Percentiles rank a stretch among this genome's conserved stretches.
Conservation (phyloP, 2,888 invertebrate genomes). For the Conomelus anceps region DNA sequence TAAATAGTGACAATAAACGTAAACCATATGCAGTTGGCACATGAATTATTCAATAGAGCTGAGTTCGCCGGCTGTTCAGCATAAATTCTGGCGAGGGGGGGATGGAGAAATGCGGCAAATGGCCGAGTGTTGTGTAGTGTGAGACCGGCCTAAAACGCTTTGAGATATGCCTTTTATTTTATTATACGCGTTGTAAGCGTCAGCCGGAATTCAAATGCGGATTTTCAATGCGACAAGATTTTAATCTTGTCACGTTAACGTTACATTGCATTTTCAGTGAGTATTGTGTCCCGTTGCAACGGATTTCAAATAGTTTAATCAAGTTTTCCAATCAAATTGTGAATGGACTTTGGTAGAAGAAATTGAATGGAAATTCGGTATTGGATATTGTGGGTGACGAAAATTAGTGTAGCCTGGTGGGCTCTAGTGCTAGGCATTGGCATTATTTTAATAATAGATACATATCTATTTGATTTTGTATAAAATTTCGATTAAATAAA, state of each 20-base stretch:
- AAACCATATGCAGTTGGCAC: background rate
- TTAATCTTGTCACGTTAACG: background rate
- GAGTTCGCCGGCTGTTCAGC: background rate
- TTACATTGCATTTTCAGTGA: background rate
- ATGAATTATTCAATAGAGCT: background rate
- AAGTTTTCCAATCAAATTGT: background rate
- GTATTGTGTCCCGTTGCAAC: background rate
- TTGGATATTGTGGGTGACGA: background rate
- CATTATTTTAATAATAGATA: too few species aligned
- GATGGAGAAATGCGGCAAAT: background rate
- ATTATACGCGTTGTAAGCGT: background rate
- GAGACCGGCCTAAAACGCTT: background rate
- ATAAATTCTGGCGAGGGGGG: too few species aligned
- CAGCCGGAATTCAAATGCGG: background rate
- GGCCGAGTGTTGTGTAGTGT: background rate
- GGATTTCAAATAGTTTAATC: background rate
- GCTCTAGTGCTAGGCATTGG: background rate
- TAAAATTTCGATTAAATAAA: too few species aligned
- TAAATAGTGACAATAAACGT: background rate
- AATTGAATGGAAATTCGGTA: background rate
- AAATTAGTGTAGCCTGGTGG: too few species aligned
- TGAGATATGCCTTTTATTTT: background rate
- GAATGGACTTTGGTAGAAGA: background rate
- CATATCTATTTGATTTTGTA: too few species aligned
- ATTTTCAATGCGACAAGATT: background rate